Evolutionary conservation across 1,140 invertebrate species (phyloP), one percentile per base, ranked within the genome.

Genomic region (Pissodes strobi): DNA sequence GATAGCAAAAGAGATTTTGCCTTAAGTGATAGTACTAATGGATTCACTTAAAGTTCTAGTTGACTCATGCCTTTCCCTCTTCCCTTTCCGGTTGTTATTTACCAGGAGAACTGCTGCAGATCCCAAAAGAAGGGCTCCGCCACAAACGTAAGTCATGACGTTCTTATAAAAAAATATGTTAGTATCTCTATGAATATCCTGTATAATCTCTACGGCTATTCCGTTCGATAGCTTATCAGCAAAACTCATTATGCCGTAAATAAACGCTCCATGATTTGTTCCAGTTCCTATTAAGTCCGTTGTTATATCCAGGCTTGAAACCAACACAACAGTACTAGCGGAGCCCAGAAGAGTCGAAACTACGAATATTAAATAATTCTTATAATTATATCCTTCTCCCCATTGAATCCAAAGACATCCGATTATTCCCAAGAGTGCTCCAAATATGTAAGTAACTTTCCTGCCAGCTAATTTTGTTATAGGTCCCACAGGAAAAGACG

Each of bases 221-320:
- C 95, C 95, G 82, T 95, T 91, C 1, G 90, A 87, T 2, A 98
- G 75, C 83, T 98, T 98, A 78, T 98, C 95, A 4, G 88, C 84
- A 78, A 98, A 96, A 81, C 94, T 97, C 94, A 98, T 97, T 19
- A 92, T 83, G 12, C 95, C 95, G 80, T 95, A 98, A 8, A 98
- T 90, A 81, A 97, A 97, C 41, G 95, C 95, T 15, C 93, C 92
- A 69, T 86, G 93, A 71, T 91, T 86, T 0, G 89, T 90, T 75
- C 90, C 91, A 25, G 86, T 82, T 17, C 93, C 94, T 67, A 98
- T 96, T 21, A 97, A 82, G 81, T 97, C 94, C 21, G 93, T 89
- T 5, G 92, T 95, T 66, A 96, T 85, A 6, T 92, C 88, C 15
- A 97, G 81, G 76, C 93, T 94, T 22, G 93, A 95, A n/a, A 98